A percentile compares a stretch with the other conserved stretches of the same genome.
These are phyloP conservation scores for Apogon hyalosoma DNA, from an alignment of 2,797 vertebrate genomes.

Conservation along the genomic window DNA sequence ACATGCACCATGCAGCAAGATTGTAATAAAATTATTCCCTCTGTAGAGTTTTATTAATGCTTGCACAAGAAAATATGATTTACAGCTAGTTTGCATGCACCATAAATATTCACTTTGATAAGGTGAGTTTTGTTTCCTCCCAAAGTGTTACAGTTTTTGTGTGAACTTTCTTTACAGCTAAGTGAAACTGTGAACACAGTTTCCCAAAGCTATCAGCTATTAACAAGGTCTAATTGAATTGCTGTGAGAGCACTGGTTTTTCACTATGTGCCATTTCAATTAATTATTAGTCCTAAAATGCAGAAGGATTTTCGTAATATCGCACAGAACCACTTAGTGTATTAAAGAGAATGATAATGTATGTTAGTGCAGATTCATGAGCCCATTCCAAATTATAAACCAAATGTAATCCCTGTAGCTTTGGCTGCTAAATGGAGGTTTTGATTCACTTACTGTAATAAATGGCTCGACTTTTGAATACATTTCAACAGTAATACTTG, in stretches of 20 bases:
- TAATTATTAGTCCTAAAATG: conserved; percentile 85
- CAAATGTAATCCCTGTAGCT: conserved; percentile 82
- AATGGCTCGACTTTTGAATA: conserved; percentile 71
- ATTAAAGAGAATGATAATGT: conserved; percentile 85
- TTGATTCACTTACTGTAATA: conserved; percentile 82
- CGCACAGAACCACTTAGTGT: conserved; percentile 84
- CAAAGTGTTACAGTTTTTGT: conserved; percentile 48
- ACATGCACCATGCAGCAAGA: conserved; percentile 39
- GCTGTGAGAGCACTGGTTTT: conserved; percentile 82
- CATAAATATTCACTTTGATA: conserved; percentile 21
- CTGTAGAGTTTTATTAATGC: conserved; percentile 5
- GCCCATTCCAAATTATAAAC: conserved; percentile 82
- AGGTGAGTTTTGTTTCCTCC: conserved; percentile 43
- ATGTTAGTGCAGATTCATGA: conserved; percentile 79
- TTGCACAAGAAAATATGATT: conserved; percentile 19
- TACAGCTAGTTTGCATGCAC: conserved; percentile 25
- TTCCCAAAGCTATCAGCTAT: conserved; percentile 83
- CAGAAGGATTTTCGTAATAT: conserved; percentile 82
- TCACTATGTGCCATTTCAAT: conserved; percentile 85
- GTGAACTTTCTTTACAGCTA: conserved; percentile 59
- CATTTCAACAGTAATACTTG: conserved; percentile 73
- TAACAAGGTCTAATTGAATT: conserved; percentile 86
- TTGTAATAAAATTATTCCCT: background rate
- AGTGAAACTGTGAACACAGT: conserved; percentile 82
- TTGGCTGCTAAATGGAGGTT: conserved; percentile 80